Evolutionary conservation across 2,113 vertebrate species (phyloP), one percentile per base, ranked within the genome.

Genomic region (Ictidomys tridecemlineatus): DNA sequence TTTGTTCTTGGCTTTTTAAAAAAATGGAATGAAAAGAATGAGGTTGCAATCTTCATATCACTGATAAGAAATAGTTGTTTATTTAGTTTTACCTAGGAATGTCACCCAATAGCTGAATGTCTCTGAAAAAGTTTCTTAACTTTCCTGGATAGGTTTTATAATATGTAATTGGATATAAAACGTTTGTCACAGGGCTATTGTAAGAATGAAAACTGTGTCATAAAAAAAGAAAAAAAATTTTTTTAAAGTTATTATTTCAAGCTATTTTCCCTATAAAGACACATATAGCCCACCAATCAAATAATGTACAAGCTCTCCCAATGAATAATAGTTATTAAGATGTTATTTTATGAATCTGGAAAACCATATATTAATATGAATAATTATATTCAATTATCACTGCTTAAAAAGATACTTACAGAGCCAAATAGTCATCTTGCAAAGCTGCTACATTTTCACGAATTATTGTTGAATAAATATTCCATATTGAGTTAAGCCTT

Each of bases 401-500:
- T 85, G 34, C 8, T 83, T 63, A 79, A 85, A 95, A 85, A 85
- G 24, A 93, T 96, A 99, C 99, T 98, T 98, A 99, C 99, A 97
- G 78, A 93, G 95, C 93, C 97, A 98, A 98, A 93, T 97, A 97
- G 58, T 98, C 96, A 96, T 97, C 98, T 93, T 98, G 85, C 85
- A 99, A 96, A 91, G 96, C 95, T 85, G 97, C 65, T 65, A 96
- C 3, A 93, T 98, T 98, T 97, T 98, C 93, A 95, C 9, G 97
- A 97, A 99, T 97, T 77, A 98, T 97, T 96, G 89, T 93, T 98
- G 98, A 98, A 97, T 99, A 99, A 94, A 96, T 97, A 96, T 98
- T 97, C 97, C 98, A 99, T 97, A 99, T 96, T 97, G 98, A 98
- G 78, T 72, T 97, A 86, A 99, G 97, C 98, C 97, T 98, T 96